Conservation (phyloP, 2,888 invertebrate species). For the Rhynchonema sp. region DNA sequence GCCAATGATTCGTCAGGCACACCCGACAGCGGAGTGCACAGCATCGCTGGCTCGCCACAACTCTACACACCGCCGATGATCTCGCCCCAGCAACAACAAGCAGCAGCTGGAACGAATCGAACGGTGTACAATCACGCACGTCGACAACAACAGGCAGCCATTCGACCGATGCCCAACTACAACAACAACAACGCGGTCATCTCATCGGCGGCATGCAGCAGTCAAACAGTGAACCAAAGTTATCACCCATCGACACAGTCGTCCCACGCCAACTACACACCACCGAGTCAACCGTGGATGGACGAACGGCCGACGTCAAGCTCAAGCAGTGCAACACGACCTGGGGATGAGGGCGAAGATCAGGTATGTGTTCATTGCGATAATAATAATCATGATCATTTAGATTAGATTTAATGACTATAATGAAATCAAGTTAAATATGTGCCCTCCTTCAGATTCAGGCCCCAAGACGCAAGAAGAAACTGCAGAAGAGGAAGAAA, state of each 20-base stretch:
- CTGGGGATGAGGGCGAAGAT: neutral
- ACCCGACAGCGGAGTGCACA: slow-evolving; percentile 24
- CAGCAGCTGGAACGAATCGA: no score
- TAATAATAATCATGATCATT: no score
- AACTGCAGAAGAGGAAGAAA: neutral
- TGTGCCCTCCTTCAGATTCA: no score
- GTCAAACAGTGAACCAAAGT: neutral
- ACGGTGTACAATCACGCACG: neutral
- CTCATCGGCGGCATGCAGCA: neutral
- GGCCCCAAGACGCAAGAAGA: neutral
- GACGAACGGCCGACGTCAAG: neutral
- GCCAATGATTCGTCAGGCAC: slow-evolving; percentile 8
- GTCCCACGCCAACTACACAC: no score
- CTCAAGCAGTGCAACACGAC: neutral
- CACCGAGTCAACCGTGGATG: no score
- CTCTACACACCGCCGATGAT: neutral
- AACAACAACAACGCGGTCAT: neutral
- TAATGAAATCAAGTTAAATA: no score
- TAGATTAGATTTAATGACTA: no score
- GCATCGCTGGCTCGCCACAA: slow-evolving; percentile 18
- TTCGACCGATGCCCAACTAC: neutral
- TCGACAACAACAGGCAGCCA: neutral
- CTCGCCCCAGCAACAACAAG: no score
- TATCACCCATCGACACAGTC: neutral
- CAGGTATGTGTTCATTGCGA: no score